A percentile compares a stretch with the other conserved stretches of the same genome.
Conservation (phyloP, 2,113 vertebrate genomes). For the Genyomyrus donnyi region DNA sequence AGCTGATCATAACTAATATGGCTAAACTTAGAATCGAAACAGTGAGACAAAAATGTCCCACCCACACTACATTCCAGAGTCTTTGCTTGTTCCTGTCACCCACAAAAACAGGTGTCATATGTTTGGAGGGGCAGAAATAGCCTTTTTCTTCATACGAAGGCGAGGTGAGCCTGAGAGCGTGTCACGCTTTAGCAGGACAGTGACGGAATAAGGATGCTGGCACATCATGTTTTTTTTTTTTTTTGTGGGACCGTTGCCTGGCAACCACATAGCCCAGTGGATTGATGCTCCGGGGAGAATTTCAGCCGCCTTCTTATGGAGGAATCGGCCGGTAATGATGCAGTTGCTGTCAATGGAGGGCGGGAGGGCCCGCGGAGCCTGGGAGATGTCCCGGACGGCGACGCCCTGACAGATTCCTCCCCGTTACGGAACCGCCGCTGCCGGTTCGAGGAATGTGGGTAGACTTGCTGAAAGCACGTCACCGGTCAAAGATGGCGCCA, state of each 20-base stretch:
- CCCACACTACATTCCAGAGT: neutral
- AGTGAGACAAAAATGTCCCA: neutral
- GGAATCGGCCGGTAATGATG: neutral
- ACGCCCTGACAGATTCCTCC: neutral
- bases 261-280: conserved; percentile 1
- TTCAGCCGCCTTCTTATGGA: neutral
- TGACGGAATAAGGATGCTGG: neutral
- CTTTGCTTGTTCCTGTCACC: neutral
- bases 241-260: neutral
- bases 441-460: neutral
- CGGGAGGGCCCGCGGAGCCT: neutral
- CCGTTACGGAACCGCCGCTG: neutral
- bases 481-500: neutral
- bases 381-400: neutral
- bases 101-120: neutral
- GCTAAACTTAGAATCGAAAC: neutral
- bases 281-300: neutral
- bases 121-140: neutral
- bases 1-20: neutral
- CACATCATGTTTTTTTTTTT: neutral
- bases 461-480: neutral
- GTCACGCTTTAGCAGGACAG: neutral
- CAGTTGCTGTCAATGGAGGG: neutral
- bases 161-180: neutral
- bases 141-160: neutral